Evolutionary conservation across 2,888 invertebrate species (phyloP).

Genomic region (Orthosia cruda): DNA sequence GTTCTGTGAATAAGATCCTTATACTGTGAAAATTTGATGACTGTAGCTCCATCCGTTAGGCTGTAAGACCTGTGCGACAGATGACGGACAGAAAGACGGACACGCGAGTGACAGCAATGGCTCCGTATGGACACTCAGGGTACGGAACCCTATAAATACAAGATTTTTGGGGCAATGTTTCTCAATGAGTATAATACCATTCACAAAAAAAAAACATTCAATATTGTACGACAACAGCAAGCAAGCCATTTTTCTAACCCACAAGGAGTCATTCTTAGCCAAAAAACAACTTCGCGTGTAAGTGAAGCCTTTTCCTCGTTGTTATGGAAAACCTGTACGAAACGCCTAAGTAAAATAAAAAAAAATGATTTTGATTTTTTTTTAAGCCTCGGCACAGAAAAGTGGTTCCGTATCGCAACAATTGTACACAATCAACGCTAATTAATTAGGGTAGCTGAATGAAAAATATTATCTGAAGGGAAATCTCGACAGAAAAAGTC

Average conservation of each 20-base stretch:
- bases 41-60: too few species aligned
- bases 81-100: too few species aligned
- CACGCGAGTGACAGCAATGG: too few species aligned
- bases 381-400: too few species aligned
- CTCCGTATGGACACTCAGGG: too few species aligned
- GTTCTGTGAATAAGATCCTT: too few species aligned
- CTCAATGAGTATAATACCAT: not conserved
- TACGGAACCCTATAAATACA: not conserved
- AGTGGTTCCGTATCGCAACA: conserved; percentile 42
- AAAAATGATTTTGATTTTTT: too few species aligned
- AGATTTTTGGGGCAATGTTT: not conserved
- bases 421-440: conserved; percentile 48
- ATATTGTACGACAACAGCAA: conserved; percentile 25
- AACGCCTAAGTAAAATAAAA: too few species aligned
- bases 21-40: too few species aligned
- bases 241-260: conserved; percentile 44
- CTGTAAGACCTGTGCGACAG: too few species aligned
- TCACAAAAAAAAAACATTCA: not conserved
- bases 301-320: conserved; percentile 40
- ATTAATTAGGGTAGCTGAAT: conserved; percentile 59
- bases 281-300: conserved; percentile 39
- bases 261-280: conserved; percentile 16
- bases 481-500: conserved; percentile 46
- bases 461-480: conserved; percentile 45
- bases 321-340: conserved; percentile 56